Base-by-base conservation (phyloP, 2,888 invertebrate species). In the Acanthosepion esculentum region DNA sequence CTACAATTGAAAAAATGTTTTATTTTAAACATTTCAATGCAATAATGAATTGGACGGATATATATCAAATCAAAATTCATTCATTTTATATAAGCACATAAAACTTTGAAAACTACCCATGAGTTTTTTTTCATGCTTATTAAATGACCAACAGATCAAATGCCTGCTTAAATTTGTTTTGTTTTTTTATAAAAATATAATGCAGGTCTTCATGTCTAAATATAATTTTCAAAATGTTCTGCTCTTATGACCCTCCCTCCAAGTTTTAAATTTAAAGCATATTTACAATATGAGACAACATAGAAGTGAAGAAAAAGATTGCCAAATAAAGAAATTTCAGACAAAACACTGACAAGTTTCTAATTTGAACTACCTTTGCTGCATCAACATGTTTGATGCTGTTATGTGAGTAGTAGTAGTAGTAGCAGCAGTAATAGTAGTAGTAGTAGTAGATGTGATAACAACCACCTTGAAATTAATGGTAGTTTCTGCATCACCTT, bases 381-480 rank as follows among this genome's bases (percentile, higher is more conserved):
- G 78, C n/a, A 78, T 78, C 78, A 78, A 78, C 78, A n/a, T n/a
- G 78, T 78, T 78, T 33, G n/a, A 12, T n/a, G 78, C n/a, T 78
- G n/a, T 78, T 78, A 78, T n/a, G 78, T 78, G 78, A 78, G n/a
- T 10, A 78, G 78, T n/a, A 78, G 78, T n/a, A 78, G 78, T 8
- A 78, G 78, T 7, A 78, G n/a, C n/a, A 78, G 78, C 29, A 64
- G 64, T 26, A 64, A 29, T 29, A n/a, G 78, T 78, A 78, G 78
- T 26, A 64, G 64, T 26, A 64, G 64, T 29, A n/a, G 78, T 78
- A n/a, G 10, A 33, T 78, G 78, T 78, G 78, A 33, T 78, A 78
- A 78, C n/a, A 78, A 78, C 78, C 78, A 78, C 78, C 78, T 78
- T 78, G 78, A 78, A 78, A 78, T n/a, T 78, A 78, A 78, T 78